phyloP scores from a whole-genome alignment of 2,888 invertebrate genomes.

The Alviniconcha strummeri region DNA sequence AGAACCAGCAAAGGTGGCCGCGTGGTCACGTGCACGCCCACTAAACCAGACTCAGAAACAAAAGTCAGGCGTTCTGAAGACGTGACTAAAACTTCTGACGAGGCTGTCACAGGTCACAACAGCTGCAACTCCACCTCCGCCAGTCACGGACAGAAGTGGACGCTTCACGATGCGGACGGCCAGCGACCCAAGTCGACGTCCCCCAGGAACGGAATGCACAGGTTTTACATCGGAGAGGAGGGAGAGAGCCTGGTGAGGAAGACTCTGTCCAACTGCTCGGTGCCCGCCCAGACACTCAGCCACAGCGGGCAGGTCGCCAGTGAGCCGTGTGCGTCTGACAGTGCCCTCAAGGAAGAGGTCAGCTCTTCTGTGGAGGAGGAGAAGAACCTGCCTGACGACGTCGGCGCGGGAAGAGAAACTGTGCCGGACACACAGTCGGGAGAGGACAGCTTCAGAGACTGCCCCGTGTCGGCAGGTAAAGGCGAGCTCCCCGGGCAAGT shows the following conservation, averaged over 20 bases:
- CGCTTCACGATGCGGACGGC: not conserved
- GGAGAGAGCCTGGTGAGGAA: not conserved
- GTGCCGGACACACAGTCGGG: too few species aligned
- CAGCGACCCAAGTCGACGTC: not conserved
- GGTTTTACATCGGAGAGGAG: slow-evolving; percentile 24
- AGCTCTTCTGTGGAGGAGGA: too few species aligned
- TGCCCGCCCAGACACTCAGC: not conserved
- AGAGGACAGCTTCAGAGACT: too few species aligned
- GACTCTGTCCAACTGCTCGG: slow-evolving; percentile 4
- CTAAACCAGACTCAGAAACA: not conserved
- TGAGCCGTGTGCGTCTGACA: not conserved
- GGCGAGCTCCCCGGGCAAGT: not conserved
- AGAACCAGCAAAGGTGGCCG: not conserved
- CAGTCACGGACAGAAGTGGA: not conserved
- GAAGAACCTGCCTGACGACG: too few species aligned
- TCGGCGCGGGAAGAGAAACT: too few species aligned
- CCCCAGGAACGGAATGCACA: slow-evolving; percentile 24
- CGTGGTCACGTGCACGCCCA: not conserved
- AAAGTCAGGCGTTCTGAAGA: not conserved
- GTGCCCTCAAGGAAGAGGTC: not conserved
- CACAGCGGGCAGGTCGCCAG: not conserved
- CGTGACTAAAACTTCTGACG: not conserved
- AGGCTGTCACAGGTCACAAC: not conserved
- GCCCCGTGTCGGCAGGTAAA: not conserved
- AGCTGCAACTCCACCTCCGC: not conserved